These are phyloP conservation scores for Tapirus terrestris DNA, from an alignment of 2,113 vertebrate genomes.

Conservation along the genomic window DNA sequence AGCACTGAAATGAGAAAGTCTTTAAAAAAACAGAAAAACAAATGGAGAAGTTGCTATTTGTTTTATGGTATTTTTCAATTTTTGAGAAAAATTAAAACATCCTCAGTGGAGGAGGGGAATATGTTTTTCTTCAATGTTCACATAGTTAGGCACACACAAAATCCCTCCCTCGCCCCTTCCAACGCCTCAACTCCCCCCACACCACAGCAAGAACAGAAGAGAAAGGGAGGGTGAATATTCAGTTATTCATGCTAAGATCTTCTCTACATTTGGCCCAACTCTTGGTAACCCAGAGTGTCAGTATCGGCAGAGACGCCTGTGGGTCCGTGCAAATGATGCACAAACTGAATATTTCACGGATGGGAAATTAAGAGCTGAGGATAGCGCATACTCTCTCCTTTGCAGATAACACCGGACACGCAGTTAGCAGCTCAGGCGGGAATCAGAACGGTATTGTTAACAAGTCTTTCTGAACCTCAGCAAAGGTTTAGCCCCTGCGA, in stretches of 20 bases:
- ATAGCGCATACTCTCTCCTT: not conserved
- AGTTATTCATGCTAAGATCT: not conserved
- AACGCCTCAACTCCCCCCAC: not conserved
- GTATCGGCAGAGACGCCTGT: not conserved
- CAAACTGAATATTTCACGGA: not conserved
- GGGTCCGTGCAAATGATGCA: not conserved
- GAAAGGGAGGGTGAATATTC: not conserved
- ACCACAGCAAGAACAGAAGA: not conserved
- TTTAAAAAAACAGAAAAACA: not conserved
- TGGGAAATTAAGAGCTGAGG: not conserved
- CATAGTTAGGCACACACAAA: not conserved
- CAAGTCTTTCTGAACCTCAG: slow-evolving; percentile 11
- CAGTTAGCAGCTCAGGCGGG: not conserved
- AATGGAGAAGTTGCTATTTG: not conserved
- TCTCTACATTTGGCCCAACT: not conserved
- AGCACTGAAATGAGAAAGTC: not conserved
- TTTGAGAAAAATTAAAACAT: slow-evolving; percentile 44
- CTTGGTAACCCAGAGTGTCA: not conserved
- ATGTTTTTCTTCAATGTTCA: not conserved
- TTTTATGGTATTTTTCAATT: slow-evolving; percentile 13
- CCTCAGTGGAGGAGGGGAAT: not conserved
- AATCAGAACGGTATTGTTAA: slow-evolving; percentile 39
- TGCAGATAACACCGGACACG: not conserved
- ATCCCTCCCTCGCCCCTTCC: not conserved
- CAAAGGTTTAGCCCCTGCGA: slow-evolving; percentile 30